phyloP scores from a whole-genome alignment of 1,140 invertebrate genomes.

The Pseudoatta argentina region DNA sequence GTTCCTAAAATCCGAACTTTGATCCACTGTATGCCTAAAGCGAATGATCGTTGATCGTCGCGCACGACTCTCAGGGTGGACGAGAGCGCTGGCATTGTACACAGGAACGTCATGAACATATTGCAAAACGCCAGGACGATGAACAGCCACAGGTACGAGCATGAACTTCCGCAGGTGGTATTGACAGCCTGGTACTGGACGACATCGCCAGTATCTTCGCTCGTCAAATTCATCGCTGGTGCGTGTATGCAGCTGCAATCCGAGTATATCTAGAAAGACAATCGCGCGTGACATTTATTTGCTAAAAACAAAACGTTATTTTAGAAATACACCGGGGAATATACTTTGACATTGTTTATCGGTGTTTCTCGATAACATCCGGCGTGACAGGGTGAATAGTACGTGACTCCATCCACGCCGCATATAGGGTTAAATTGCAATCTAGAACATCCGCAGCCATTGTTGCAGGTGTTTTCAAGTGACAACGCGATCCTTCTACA shows the following conservation, averaged over 20 bases:
- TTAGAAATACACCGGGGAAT: not conserved
- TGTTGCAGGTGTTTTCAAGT: conserved; percentile 88
- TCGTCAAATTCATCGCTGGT: conserved; percentile 64
- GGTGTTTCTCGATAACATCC: conserved; percentile 88
- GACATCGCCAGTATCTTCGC: conserved; percentile 66
- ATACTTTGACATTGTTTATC: conserved; percentile 77
- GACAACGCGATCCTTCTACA: conserved; percentile 75
- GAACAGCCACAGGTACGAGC: conserved; percentile 90
- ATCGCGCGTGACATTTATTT: not conserved
- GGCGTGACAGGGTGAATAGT: conserved; percentile 94
- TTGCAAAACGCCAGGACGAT: conserved; percentile 89
- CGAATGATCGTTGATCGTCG: conserved; percentile 94
- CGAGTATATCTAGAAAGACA: conserved; percentile 84
- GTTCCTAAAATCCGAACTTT: conserved; percentile 93
- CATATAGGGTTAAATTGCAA: conserved; percentile 90
- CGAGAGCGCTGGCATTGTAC: conserved; percentile 92
- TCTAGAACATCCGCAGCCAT: conserved; percentile 88
- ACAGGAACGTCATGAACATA: conserved; percentile 92
- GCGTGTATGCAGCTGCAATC: conserved; percentile 87
- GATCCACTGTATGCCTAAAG: conserved; percentile 95
- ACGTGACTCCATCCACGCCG: conserved; percentile 92
- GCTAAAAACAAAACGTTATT: not conserved
- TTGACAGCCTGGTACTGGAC: conserved; percentile 88
- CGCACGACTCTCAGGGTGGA: conserved; percentile 93
- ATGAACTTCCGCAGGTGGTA: conserved; percentile 89